phyloP scores from a whole-genome alignment of 2,797 vertebrate species.

The Spinus pinus region DNA sequence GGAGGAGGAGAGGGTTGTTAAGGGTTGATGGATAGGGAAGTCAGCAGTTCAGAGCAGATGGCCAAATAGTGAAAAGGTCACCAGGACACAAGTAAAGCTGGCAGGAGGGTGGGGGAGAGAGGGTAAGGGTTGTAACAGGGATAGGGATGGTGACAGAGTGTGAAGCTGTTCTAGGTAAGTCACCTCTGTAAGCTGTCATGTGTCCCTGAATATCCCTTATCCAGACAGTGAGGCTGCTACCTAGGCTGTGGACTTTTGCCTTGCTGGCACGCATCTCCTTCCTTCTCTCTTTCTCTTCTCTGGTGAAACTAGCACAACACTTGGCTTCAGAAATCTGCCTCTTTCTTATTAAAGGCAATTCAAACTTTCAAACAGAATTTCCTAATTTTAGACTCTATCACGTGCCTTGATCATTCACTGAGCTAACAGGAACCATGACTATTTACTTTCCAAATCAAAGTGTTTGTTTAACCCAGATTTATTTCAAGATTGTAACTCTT shows the following conservation, averaged over 20 bases:
- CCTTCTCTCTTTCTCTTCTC: background rate
- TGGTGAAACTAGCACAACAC: background rate
- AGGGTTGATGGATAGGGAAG: background rate
- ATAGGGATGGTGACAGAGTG: fast-evolving
- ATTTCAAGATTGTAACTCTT: background rate
- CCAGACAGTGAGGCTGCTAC: background rate
- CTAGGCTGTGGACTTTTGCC: background rate
- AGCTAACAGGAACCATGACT: background rate
- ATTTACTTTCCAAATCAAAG: constrained; percentile 10
- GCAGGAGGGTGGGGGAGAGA: background rate
- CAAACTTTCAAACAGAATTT: background rate
- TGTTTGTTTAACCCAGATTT: constrained; percentile 37
- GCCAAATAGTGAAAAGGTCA: background rate
- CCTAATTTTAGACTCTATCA: background rate
- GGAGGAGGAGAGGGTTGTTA: background rate
- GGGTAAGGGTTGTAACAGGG: background rate
- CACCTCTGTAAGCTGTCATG: background rate
- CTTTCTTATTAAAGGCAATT: background rate
- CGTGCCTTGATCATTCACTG: background rate
- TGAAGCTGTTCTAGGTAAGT: background rate
- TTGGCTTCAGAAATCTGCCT: background rate
- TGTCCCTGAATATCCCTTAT: background rate
- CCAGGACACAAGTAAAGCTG: background rate
- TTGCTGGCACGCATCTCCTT: fast-evolving
- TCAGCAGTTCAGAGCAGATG: background rate